Percentiles rank a stretch among this genome's conserved stretches.
Conservation (phyloP, 1,140 invertebrate genomes). For the Drosophila busckii region DNA sequence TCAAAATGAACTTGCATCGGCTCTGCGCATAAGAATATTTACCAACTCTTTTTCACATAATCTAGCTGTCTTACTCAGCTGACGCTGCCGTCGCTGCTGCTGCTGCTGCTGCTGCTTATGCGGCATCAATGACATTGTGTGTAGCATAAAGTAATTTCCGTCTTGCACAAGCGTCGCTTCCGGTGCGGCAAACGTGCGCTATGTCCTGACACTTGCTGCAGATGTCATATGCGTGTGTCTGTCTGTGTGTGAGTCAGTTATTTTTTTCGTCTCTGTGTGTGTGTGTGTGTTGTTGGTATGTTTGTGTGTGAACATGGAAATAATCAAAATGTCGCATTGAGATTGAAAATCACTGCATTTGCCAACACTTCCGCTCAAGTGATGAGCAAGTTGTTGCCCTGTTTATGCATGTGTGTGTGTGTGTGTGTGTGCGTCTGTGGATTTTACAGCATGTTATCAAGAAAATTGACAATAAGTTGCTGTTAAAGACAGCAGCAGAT, state of each 20-base stretch:
- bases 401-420: conserved; percentile 12
- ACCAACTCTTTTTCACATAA: neutral
- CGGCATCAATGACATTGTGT: conserved; percentile 78
- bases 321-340: conserved; percentile 77
- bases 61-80: neutral
- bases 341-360: conserved; percentile 77
- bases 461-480: conserved; percentile 73
- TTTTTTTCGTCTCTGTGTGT: conserved; percentile 4
- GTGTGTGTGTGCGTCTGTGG: conserved; percentile 7
- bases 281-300: conserved; percentile 38
- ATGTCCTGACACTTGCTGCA: conserved; percentile 66
- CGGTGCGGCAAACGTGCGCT: conserved; percentile 74
- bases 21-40: neutral
- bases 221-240: conserved; percentile 29
- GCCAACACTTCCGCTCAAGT: conserved; percentile 74
- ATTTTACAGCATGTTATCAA: conserved; percentile 58
- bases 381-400: conserved; percentile 70
- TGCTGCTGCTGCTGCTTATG: conserved; percentile 54
- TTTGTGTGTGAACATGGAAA: conserved; percentile 72
- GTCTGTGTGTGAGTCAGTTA: conserved; percentile 8
- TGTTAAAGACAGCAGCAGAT: conserved; percentile 69
- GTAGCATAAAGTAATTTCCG: conserved; percentile 78
- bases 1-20: conserved; percentile 26
- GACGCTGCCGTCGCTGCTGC: neutral
- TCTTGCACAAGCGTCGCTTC: conserved; percentile 75